Percentiles rank a stretch among this genome's conserved stretches.
Conservation (phyloP, 2,888 invertebrate species). For the Gibbula magus region DNA sequence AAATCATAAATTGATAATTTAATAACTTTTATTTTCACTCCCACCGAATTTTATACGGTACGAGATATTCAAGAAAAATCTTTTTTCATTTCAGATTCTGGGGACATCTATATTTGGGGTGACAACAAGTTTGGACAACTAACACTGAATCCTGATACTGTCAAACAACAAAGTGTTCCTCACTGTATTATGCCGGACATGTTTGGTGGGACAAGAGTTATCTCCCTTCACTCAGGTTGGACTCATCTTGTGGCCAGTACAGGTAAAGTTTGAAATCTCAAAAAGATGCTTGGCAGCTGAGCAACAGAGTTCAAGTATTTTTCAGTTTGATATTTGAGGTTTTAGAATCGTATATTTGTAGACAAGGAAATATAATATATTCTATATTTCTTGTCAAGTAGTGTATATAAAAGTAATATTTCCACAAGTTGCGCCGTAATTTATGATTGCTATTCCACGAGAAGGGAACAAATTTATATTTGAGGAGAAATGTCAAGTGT, state of each 20-base stretch:
- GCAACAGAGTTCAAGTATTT: background rate
- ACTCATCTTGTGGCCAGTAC: slow-evolving; percentile 63
- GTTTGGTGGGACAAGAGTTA: slow-evolving; percentile 41
- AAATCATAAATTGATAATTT: too few species aligned
- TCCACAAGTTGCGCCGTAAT: too few species aligned
- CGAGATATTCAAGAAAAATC: slow-evolving; percentile 47
- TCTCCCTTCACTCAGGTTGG: slow-evolving; percentile 61
- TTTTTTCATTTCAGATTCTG: slow-evolving; percentile 46
- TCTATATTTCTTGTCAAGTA: too few species aligned
- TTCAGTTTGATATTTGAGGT: too few species aligned
- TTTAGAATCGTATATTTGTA: too few species aligned
- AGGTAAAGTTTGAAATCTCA: slow-evolving; percentile 46
- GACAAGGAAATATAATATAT: too few species aligned
- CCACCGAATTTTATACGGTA: too few species aligned
- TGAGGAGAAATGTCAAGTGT: too few species aligned
- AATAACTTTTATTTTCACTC: too few species aligned
- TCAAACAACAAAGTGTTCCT: slow-evolving; percentile 35
- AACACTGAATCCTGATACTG: slow-evolving; percentile 37
- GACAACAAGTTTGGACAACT: slow-evolving; percentile 69
- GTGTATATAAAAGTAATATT: too few species aligned
- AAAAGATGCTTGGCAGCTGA: background rate
- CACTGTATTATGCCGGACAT: slow-evolving; percentile 23
- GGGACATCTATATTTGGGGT: slow-evolving; percentile 62
- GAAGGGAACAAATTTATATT: too few species aligned
- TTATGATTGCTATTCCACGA: too few species aligned